phyloP scores from a whole-genome alignment of 2,797 vertebrate species.

The Melanotaenia nigrans region DNA sequence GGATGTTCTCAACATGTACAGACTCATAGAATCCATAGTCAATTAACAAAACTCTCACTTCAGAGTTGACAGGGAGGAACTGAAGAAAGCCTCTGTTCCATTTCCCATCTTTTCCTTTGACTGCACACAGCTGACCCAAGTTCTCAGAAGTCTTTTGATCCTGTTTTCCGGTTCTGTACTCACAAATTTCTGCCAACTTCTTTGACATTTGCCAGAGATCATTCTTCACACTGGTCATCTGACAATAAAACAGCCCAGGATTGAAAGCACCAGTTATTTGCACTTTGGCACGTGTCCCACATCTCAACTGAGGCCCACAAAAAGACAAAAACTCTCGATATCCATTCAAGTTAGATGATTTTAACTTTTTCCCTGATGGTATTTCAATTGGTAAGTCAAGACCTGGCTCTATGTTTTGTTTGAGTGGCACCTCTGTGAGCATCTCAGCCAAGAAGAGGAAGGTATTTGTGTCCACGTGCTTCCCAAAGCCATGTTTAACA shows the following conservation, averaged over 20 bases:
- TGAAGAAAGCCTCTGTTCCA: conserved; percentile 93
- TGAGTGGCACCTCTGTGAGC: conserved; percentile 79
- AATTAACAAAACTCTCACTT: conserved; percentile 88
- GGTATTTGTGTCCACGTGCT: conserved; percentile 86
- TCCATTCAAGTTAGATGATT: conserved; percentile 61
- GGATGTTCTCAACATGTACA: conserved; percentile 81
- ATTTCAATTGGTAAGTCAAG: conserved; percentile 83
- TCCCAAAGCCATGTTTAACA: conserved; percentile 84
- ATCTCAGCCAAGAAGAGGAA: conserved; percentile 89
- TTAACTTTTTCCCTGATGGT: conserved; percentile 66
- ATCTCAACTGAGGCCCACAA: conserved; percentile 76
- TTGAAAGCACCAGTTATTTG: conserved; percentile 86
- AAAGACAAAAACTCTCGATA: conserved; percentile 80
- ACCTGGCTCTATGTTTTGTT: conserved; percentile 74
- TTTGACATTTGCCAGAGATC: conserved; percentile 84
- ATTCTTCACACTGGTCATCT: conserved; percentile 77
- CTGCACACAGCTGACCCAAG: conserved; percentile 88
- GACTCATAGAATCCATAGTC: conserved; percentile 90
- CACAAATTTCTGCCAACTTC: conserved; percentile 80
- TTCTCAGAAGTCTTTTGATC: conserved; percentile 73
- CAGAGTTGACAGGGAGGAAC: conserved; percentile 82
- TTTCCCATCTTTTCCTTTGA: conserved; percentile 86
- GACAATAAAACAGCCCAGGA: conserved; percentile 88
- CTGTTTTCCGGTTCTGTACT: conserved; percentile 62
- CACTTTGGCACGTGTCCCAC: conserved; percentile 81